Evolutionary conservation across 2,113 vertebrate species (phyloP).

Genomic region (Engraulis encrasicolus): DNA sequence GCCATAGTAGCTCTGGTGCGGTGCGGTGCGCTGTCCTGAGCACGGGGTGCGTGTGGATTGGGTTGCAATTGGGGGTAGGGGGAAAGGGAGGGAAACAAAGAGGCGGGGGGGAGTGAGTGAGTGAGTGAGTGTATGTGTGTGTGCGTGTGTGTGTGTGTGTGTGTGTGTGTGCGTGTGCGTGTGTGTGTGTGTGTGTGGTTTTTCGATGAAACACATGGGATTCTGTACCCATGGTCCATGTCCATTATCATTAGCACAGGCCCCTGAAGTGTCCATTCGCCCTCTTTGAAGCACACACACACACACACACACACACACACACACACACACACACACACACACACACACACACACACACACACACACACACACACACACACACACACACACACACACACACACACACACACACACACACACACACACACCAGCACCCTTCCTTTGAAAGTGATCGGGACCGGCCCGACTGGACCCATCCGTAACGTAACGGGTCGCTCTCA

Average conservation of each 20-base stretch:
- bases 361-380: background rate
- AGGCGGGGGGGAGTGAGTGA: background rate
- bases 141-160: background rate
- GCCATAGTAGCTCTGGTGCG: conserved; percentile 68
- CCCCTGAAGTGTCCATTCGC: too few relatives aligned
- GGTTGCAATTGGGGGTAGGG: conserved; percentile 60
- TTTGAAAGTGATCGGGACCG: background rate
- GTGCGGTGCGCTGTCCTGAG: conserved; percentile 65
- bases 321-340: background rate
- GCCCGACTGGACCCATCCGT: background rate
- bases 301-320: background rate
- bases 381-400: background rate
- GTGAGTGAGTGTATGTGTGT: background rate
- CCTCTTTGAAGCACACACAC: too few relatives aligned
- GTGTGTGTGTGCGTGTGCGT: background rate
- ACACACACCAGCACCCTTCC: background rate
- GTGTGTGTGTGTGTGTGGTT: background rate
- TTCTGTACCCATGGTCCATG: background rate
- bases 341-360: background rate
- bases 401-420: background rate
- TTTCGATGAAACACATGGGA: background rate
- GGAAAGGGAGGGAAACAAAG: background rate
- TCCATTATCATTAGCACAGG: background rate
- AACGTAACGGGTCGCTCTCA: background rate
- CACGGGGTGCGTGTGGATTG: conserved; percentile 72